Conservation (phyloP, 2,797 vertebrate genomes). For the Sebastes steindachneri region DNA sequence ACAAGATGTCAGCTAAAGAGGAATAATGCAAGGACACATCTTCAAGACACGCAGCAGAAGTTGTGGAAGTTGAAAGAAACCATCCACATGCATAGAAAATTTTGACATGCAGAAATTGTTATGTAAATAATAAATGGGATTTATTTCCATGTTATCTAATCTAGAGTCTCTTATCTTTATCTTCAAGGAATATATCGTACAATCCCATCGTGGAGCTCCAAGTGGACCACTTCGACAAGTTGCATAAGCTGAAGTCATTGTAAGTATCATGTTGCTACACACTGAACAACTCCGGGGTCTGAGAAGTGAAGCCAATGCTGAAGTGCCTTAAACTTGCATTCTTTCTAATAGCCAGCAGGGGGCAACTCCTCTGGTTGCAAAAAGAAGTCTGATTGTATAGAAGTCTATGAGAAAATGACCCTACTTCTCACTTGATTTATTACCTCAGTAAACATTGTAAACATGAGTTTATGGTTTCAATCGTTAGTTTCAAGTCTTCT, state of each 20-base stretch:
- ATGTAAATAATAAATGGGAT: neutral
- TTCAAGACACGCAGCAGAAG: neutral
- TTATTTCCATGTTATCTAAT: neutral
- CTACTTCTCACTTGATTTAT: too few relatives aligned
- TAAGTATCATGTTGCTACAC: conserved; percentile 79
- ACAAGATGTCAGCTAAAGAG: neutral
- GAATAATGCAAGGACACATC: neutral
- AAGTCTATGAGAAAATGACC: too few relatives aligned
- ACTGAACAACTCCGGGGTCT: neutral
- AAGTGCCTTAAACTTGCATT: too few relatives aligned
- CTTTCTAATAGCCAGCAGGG: too few relatives aligned
- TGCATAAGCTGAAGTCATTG: conserved; percentile 93
- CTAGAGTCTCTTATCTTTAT: neutral
- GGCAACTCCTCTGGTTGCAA: too few relatives aligned
- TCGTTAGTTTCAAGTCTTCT: too few relatives aligned
- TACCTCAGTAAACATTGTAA: too few relatives aligned
- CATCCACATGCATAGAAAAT: neutral
- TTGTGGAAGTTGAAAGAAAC: neutral
- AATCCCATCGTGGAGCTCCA: conserved; percentile 92
- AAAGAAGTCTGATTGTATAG: too few relatives aligned
- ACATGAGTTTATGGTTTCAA: too few relatives aligned
- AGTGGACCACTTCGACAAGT: conserved; percentile 90
- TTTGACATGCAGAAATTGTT: neutral
- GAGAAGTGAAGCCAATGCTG: too few relatives aligned
- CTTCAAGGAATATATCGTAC: conserved; percentile 91